A percentile compares a stretch with the other conserved stretches of the same genome.
Conservation (phyloP, 2,113 vertebrate species). For the Amphilophus citrinellus region DNA sequence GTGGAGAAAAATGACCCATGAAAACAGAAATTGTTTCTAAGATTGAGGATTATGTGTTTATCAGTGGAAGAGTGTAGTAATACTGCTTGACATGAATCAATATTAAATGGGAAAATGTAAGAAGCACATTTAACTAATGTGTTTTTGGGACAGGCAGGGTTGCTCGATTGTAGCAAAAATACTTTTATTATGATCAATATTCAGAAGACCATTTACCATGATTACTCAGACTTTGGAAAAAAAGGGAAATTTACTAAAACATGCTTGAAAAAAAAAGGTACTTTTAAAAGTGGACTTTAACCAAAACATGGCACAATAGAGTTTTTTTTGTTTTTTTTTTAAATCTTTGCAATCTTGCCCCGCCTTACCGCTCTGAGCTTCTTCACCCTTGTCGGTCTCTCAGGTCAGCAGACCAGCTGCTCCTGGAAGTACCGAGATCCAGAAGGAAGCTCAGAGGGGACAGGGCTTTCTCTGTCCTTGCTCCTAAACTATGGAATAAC, state of each 20-base stretch:
- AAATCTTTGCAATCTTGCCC: too few species aligned
- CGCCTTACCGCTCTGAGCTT: too few species aligned
- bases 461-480: too few species aligned
- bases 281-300: not conserved
- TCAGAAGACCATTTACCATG: not conserved
- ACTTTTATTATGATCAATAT: not conserved
- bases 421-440: too few species aligned
- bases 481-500: too few species aligned
- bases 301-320: too few species aligned
- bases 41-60: constrained; percentile 29
- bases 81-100: constrained; percentile 30
- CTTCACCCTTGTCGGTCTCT: too few species aligned
- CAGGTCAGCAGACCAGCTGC: too few species aligned
- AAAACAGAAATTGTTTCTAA: constrained; percentile 33
- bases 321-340: too few species aligned
- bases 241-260: not conserved
- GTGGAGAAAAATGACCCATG: constrained; percentile 53
- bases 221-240: not conserved
- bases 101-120: constrained; percentile 32
- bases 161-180: not conserved
- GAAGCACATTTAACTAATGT: constrained; percentile 35
- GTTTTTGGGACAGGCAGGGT: not conserved
- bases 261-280: not conserved
- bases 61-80: not conserved
- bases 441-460: too few species aligned